phyloP scores from a whole-genome alignment of 2,797 vertebrate species.

The Thamnophis elegans region DNA sequence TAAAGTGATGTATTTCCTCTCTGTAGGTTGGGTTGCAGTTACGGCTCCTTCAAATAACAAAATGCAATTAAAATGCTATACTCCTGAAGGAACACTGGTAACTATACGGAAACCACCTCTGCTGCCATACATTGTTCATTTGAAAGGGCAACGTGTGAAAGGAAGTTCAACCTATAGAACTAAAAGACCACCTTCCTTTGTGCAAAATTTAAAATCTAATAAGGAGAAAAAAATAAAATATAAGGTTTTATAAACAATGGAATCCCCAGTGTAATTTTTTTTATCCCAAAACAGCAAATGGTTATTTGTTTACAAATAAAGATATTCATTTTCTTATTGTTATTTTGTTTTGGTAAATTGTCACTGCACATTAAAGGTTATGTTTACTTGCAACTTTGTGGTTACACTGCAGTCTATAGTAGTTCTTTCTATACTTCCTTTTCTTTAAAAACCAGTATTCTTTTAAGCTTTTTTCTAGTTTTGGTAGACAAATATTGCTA shows the following conservation, averaged over 20 bases:
- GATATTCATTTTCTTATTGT: not conserved
- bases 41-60: slow-evolving; percentile 71
- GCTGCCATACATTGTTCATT: slow-evolving; percentile 76
- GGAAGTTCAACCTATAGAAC: slow-evolving; percentile 78
- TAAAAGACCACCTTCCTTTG: slow-evolving; percentile 67
- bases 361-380: not conserved
- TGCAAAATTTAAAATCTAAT: slow-evolving; percentile 61
- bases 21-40: slow-evolving; percentile 88
- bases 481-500: not conserved
- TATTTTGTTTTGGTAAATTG: not conserved
- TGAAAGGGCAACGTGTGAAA: slow-evolving; percentile 80
- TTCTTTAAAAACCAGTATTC: not conserved
- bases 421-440: not conserved
- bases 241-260: not conserved
- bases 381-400: not conserved
- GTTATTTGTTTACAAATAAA: not conserved
- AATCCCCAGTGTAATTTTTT: not conserved
- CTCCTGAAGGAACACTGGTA: slow-evolving; percentile 69
- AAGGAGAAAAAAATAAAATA: slow-evolving; percentile 15
- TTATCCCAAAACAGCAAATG: not conserved
- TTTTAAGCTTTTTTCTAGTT: not conserved
- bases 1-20: fast-evolving
- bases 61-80: slow-evolving; percentile 76
- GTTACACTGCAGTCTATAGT: not conserved
- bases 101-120: slow-evolving; percentile 79